Percentiles rank a stretch among this genome's conserved stretches.
phyloP scores from a whole-genome alignment of 2,888 invertebrate genomes.

The Amphipyra tragopoginis region DNA sequence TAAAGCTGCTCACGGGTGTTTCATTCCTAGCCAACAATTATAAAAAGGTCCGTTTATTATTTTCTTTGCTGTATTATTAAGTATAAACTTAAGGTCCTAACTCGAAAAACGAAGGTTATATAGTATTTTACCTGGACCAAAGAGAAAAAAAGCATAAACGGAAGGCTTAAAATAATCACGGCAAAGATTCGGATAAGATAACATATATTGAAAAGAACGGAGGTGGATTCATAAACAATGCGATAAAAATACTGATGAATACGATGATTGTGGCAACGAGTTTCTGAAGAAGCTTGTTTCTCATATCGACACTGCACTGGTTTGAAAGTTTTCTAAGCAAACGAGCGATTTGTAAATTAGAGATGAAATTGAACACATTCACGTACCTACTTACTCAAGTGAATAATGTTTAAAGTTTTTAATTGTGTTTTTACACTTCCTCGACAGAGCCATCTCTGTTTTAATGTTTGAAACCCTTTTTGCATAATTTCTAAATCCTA shows the following conservation, averaged over 20 bases:
- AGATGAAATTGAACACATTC: not conserved
- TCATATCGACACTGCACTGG: constrained; percentile 1
- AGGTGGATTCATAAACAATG: constrained; percentile 44
- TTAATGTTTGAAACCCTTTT: too few relatives aligned
- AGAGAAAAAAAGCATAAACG: constrained; percentile 30
- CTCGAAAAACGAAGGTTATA: constrained; percentile 18
- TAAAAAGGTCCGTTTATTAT: not conserved
- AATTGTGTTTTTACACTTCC: not conserved
- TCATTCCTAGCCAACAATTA: too few relatives aligned
- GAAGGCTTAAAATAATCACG: constrained; percentile 51
- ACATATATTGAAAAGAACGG: constrained; percentile 29
- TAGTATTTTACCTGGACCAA: constrained; percentile 28
- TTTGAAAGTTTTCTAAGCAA: constrained; percentile 3
- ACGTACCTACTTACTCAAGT: not conserved
- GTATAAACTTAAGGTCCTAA: constrained; percentile 10
- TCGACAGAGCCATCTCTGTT: too few relatives aligned
- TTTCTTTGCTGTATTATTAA: not conserved
- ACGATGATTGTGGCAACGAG: constrained; percentile 20
- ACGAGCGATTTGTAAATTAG: not conserved
- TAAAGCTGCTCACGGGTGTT: too few relatives aligned
- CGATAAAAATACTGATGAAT: constrained; percentile 46
- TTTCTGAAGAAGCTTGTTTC: constrained; percentile 17
- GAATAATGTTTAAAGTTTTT: too few relatives aligned
- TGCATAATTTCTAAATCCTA: not conserved
- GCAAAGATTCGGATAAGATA: constrained; percentile 49